Evolutionary conservation across 2,113 vertebrate genomes (phyloP), one percentile per base, ranked within the genome.

Genomic region (Puntigrus tetrazona): DNA sequence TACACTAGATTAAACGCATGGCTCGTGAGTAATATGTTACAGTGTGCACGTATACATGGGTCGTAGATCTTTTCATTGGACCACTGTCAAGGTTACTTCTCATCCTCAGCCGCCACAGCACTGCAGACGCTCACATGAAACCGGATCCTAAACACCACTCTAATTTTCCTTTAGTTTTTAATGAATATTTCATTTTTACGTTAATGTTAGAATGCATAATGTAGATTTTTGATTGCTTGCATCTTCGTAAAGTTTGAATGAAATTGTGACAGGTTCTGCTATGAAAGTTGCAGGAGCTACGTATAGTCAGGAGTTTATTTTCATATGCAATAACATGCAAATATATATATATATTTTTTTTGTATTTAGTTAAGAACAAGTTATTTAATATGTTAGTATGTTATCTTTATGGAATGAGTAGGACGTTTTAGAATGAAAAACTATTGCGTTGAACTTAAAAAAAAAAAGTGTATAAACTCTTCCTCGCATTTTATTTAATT

Each of bases 1-100:
- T 85, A 27, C 86, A 73, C 61, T 70, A 86, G 87, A 88, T 88
- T 87, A 88, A 87, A 88, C 52, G 31, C 81, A 81, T 67, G 75
- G 79, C 85, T 55, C 18, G 36, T 65, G 70, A 86, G 81, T 89
- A 89, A 89, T 88, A 79, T 84, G 83, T 67, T 80, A 81, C 69
- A 82, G 78, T 43, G 29, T 69, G 75, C 77, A 36, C 72, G 59
- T 85, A 85, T 86, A 65, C 29, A 57, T 52, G 55, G 61, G 85
- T 87, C 25, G 65, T 88, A 88, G 82, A 85, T 87, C 84, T 84
- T 83, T 83, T 73, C 81, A 84, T 50, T 83, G 78, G 85, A 78
- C 89, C 78, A 82, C 81, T 59, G 81, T 84, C 89, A 90, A 88
- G 87, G 89, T 87, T 80, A 89, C 61, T 81, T 82, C 80, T 74